Evolutionary conservation across 2,797 vertebrate genomes (phyloP).

Genomic region (Chrysocyon brachyurus): DNA sequence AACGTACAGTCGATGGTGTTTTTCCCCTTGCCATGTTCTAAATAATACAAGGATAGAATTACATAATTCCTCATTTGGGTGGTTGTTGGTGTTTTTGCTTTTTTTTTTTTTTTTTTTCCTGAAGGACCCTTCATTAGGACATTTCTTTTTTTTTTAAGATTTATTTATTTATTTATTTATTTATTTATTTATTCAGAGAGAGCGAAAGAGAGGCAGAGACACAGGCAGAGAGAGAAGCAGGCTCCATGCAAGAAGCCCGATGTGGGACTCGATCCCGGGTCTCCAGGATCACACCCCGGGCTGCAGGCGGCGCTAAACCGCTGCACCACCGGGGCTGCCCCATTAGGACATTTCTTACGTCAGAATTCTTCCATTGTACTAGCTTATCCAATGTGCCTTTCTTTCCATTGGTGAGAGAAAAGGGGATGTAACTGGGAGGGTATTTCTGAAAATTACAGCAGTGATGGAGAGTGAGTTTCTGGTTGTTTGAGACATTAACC

Average conservation of each 20-base stretch:
- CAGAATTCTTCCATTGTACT: slow-evolving; percentile 66
- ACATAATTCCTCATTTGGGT: slow-evolving; percentile 66
- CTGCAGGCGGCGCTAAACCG: too few species aligned
- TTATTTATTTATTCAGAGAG: too few species aligned
- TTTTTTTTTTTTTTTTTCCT: background rate
- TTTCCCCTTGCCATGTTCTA: slow-evolving; percentile 76
- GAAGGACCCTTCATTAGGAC: slow-evolving; percentile 64
- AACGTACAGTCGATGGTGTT: slow-evolving; percentile 62
- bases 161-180: too few species aligned
- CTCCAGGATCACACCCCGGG: too few species aligned
- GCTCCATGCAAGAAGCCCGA: too few species aligned
- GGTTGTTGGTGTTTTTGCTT: background rate
- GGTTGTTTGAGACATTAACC: slow-evolving; percentile 45
- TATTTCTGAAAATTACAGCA: slow-evolving; percentile 44
- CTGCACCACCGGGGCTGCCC: too few species aligned
- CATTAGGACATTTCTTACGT: slow-evolving; percentile 69
- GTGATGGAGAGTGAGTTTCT: slow-evolving; percentile 31
- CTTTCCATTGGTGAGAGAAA: slow-evolving; percentile 60
- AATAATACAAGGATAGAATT: slow-evolving; percentile 73
- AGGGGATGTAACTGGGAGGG: slow-evolving; percentile 45
- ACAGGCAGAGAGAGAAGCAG: too few species aligned
- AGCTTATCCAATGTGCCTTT: slow-evolving; percentile 43
- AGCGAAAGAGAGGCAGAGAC: too few species aligned
- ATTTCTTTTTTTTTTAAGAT: slow-evolving; percentile 7
- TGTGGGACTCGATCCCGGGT: too few species aligned